Evolutionary conservation across 2,888 invertebrate genomes (phyloP), one percentile per base, ranked within the genome.

Genomic region (Zygaena filipendulae): DNA sequence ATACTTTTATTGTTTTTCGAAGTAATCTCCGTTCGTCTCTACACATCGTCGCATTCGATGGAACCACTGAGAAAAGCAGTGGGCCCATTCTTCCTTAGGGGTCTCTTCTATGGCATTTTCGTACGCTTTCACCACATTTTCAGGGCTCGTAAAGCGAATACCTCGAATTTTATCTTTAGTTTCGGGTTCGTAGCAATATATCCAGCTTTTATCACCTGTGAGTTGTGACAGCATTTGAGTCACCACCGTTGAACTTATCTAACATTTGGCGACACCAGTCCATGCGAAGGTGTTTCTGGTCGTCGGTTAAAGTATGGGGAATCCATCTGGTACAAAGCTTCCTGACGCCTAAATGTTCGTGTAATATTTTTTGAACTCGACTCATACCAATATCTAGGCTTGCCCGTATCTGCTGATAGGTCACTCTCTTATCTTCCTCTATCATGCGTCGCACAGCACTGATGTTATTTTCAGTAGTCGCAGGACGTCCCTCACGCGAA

Each of bases 291-390:
- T 14, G 23, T 36, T 33, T 36, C 23, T 36, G 29, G 24, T 13
- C 33, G 13, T 29, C 33, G 11, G 32, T 35, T 20, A 32, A 36
- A 36, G 11, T 24, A 33, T 31, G 30, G 10, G 31, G 31, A 23
- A 36, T 34, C 34, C 28, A 38, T 13, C 29, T 9, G 27, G 31
- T 16, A 29, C 36, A 33, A 33, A 31, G 33, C 28, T 33, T 33
- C 30, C 29, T 33, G 22, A 27, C 26, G 20, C 11, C 33, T 27
- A 29, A 29, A 33, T 36, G 23, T 27, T 33, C 20, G 20, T 33
- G 30, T 8, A 36, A 22, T 12, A 33, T 36, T 31, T 30, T 33
- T 3, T 32, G 32, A 9, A 32, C 29, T 29, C 20, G 20, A 29
- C 29, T 25, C 25, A 29, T 25, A 29, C 25, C 11, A 7, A 25